Evolutionary conservation across 2,797 vertebrate genomes (phyloP).

Genomic region (Halcyon badia): DNA sequence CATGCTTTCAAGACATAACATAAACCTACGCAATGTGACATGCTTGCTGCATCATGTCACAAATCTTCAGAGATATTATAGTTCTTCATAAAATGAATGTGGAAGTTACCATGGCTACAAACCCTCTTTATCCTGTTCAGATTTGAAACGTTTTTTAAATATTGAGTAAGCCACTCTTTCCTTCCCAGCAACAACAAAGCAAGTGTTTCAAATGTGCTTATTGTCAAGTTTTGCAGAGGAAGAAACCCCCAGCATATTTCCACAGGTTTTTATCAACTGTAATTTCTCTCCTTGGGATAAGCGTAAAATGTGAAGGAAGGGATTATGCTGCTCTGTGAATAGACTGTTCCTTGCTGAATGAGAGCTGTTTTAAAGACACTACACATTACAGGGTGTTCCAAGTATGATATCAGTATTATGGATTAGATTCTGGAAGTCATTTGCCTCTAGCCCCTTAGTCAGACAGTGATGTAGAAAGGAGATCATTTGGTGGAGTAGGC

Average conservation of each 20-base stretch:
- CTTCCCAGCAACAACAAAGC: not conserved
- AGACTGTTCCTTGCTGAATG: not conserved
- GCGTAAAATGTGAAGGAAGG: not conserved
- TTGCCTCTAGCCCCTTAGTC: not conserved
- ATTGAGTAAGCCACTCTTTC: not conserved
- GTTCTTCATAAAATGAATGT: slow-evolving; percentile 26
- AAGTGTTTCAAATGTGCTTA: not conserved
- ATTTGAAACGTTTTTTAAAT: not conserved
- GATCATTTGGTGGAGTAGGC: not conserved
- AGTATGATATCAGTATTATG: not conserved
- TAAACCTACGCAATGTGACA: slow-evolving; percentile 44
- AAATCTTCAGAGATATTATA: slow-evolving; percentile 42
- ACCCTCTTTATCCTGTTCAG: not conserved
- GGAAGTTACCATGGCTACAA: slow-evolving; percentile 60
- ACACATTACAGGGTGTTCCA: not conserved
- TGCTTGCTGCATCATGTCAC: slow-evolving; percentile 46
- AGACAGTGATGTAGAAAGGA: not conserved
- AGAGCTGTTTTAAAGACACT: not conserved
- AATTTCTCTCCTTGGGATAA: not conserved
- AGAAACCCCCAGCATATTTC: not conserved
- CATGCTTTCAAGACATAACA: slow-evolving; percentile 18
- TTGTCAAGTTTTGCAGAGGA: fast-evolving
- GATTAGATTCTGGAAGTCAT: not conserved
- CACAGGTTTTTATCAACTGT: not conserved
- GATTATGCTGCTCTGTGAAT: not conserved